Conservation (phyloP, 2,888 invertebrate genomes). For the Megastigmus dorsalis region DNA sequence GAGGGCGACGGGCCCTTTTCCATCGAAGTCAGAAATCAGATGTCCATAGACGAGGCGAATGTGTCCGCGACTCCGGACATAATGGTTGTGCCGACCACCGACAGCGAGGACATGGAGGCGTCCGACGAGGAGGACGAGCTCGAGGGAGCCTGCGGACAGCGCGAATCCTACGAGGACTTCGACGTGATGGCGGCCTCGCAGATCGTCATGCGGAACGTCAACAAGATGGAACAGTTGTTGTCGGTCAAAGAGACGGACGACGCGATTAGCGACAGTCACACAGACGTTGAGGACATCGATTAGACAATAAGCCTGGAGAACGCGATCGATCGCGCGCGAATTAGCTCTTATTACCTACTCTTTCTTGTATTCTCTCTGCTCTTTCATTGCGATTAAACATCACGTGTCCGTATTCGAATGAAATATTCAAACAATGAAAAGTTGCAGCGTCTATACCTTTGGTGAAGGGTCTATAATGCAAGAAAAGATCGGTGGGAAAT, state of each 20-base stretch:
- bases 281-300: conserved; percentile 71
- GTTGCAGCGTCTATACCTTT: too few species aligned
- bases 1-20: conserved; percentile 73
- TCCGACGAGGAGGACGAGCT: conserved; percentile 68
- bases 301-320: too few species aligned
- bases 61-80: conserved; percentile 57
- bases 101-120: conserved; percentile 70
- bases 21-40: conserved; percentile 68
- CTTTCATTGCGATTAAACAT: too few species aligned
- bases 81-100: conserved; percentile 64
- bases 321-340: too few species aligned
- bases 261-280: conserved; percentile 65
- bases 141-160: conserved; percentile 63
- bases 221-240: conserved; percentile 59
- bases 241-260: conserved; percentile 54
- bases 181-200: conserved; percentile 67
- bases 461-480: too few species aligned
- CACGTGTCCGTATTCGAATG: too few species aligned
- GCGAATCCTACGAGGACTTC: conserved; percentile 61
- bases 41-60: conserved; percentile 60
- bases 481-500: too few species aligned
- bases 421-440: too few species aligned
- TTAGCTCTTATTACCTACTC: too few species aligned
- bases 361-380: too few species aligned
- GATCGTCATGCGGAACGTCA: conserved; percentile 68